These are phyloP conservation scores for Bothrops alternatus DNA, from an alignment of 2,797 vertebrate species.

Conservation along the genomic window DNA sequence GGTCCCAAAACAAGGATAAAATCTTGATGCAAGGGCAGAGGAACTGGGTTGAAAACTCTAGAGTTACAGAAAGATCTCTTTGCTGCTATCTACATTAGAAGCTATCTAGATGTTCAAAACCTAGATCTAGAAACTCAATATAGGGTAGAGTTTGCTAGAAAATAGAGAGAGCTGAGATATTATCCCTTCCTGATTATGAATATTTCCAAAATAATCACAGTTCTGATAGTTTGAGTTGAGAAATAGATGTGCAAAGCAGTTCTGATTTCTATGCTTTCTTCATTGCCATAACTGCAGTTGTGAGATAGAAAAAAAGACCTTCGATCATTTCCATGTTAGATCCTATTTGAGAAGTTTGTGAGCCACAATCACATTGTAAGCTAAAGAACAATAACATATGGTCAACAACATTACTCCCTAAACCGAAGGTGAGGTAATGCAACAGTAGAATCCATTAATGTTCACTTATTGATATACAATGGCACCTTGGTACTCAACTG, in stretches of 20 bases:
- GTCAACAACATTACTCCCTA: not conserved
- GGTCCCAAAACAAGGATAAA: not conserved
- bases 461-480: not conserved
- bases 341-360: not conserved
- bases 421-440: not conserved
- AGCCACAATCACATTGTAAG: not conserved
- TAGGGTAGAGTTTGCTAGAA: not conserved
- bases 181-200: not conserved
- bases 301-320: not conserved
- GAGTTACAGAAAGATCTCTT: not conserved
- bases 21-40: not conserved
- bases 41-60: not conserved
- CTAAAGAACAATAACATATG: not conserved
- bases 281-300: not conserved
- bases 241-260: not conserved
- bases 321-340: not conserved
- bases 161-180: not conserved
- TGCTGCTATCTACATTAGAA: not conserved
- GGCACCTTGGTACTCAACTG: no score
- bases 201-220: not conserved
- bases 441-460: not conserved
- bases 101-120: not conserved
- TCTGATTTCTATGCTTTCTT: not conserved
- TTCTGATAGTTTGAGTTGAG: not conserved
- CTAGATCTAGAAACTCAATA: not conserved